phyloP scores from a whole-genome alignment of 2,113 vertebrate genomes.

The Poecile atricapillus region DNA sequence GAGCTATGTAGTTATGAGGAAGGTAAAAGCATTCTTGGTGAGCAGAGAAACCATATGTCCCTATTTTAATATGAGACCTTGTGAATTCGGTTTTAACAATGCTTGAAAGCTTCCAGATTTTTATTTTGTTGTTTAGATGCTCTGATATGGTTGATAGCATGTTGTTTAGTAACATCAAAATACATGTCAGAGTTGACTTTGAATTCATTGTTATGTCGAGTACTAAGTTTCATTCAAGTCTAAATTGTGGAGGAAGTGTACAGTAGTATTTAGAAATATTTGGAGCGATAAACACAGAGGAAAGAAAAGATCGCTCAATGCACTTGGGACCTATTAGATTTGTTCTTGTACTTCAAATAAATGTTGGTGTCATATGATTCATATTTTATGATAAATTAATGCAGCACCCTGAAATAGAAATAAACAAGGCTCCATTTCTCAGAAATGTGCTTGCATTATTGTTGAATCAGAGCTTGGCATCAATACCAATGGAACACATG shows the following conservation, averaged over 20 bases:
- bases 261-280: not conserved
- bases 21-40: not conserved
- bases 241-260: not conserved
- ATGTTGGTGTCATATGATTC: not conserved
- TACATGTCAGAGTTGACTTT: not conserved
- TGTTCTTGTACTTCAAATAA: not conserved
- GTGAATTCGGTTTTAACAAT: not conserved
- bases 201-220: not conserved
- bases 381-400: constrained; percentile 18
- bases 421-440: not conserved
- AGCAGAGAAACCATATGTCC: not conserved
- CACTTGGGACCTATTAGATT: not conserved
- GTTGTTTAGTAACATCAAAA: not conserved
- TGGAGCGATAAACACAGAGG: not conserved
- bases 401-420: not conserved
- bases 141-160: not conserved
- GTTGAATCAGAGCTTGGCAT: constrained; percentile 15
- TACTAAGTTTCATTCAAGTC: not conserved
- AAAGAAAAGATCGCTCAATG: not conserved
- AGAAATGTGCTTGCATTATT: not conserved
- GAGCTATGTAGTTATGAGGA: not conserved
- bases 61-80: not conserved
- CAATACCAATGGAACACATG: not conserved
- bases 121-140: not conserved
- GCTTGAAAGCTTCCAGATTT: not conserved